Conservation (phyloP, 2,113 vertebrate genomes). For the Emberiza fucata region DNA sequence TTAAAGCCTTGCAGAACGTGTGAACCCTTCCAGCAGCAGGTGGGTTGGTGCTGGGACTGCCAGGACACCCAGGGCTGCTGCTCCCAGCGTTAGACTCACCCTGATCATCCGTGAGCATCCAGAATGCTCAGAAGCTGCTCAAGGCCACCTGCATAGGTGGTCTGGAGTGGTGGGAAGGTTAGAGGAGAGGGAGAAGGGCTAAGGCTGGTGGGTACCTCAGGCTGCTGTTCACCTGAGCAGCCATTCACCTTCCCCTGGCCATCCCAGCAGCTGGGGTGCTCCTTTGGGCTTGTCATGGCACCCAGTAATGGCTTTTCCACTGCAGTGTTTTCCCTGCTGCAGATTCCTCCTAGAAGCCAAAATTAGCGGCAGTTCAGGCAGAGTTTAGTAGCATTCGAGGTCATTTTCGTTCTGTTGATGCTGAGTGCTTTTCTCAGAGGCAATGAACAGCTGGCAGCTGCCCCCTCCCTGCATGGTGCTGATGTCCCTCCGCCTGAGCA, state of each 20-base stretch:
- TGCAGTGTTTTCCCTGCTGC: not conserved
- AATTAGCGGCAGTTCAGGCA: conserved; percentile 33
- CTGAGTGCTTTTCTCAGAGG: not conserved
- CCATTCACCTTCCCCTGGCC: rapidly evolving
- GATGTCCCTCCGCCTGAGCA: rapidly evolving
- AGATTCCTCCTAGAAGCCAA: not conserved
- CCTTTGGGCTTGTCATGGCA: not conserved
- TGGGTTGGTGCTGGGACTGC: not conserved
- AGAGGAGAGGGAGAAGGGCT: not conserved
- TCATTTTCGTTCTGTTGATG: not conserved
- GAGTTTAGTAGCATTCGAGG: not conserved
- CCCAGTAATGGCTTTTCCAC: not conserved
- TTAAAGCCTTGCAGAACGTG: not conserved
- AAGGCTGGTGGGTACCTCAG: not conserved
- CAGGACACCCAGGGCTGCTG: not conserved
- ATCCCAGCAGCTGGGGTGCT: not conserved
- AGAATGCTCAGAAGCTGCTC: not conserved
- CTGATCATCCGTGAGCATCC: not conserved
- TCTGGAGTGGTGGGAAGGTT: not conserved
- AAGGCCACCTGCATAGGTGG: rapidly evolving
- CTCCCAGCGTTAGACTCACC: rapidly evolving
- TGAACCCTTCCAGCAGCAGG: not conserved
- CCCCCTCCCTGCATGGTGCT: not conserved
- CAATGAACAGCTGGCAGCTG: rapidly evolving
- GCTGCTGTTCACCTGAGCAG: not conserved